Evolutionary conservation across 2,113 vertebrate species (phyloP), one percentile per base, ranked within the genome.

Genomic region (Lepisosteus osseus): DNA sequence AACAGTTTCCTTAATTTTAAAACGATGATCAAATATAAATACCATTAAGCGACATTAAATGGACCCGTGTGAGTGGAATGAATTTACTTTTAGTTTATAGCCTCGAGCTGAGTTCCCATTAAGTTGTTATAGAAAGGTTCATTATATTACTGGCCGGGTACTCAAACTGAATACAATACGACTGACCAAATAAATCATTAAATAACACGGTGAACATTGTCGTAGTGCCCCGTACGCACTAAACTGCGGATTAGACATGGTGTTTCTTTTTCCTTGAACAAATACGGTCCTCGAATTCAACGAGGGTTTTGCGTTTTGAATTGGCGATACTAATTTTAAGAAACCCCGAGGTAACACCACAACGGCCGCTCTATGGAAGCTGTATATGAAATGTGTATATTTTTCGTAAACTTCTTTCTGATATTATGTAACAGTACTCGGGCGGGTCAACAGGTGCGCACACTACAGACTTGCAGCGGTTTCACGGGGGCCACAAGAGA

Each of bases 21-120:
- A 88, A 88, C 76, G 77, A 77, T 75, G 83, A 82, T 87, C 88
- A 87, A 87, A 87, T 90, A 90, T 88, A 90, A 90, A 91, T 86
- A 84, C 90, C 90, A 90, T 90, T 90, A 89, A 79, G 84, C 71
- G 76, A 43, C 59, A 75, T 77, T 82, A 75, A 76, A 75, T 76
- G 74, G 67, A 77, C 70, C 74, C 77, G 84, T 84, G 79, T 82
- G 80, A 72, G 76, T 80, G 76, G 76, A 85, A 85, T 80, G 81
- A 85, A 81, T 87, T 89, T 87, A 72, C 80, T 83, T 79, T 73
- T 81, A 88, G 82, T 88, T 92, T 93, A 92, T 91, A 80, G 80
- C 82, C 11, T 64, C 42, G 70, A 80, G 75, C 82, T 84, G 89
- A 88, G 87, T 89, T 79, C 81, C 84, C 87, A 88, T 92, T 91